Evolutionary conservation across 1,140 invertebrate species (phyloP).

Genomic region (Dryas iulia): DNA sequence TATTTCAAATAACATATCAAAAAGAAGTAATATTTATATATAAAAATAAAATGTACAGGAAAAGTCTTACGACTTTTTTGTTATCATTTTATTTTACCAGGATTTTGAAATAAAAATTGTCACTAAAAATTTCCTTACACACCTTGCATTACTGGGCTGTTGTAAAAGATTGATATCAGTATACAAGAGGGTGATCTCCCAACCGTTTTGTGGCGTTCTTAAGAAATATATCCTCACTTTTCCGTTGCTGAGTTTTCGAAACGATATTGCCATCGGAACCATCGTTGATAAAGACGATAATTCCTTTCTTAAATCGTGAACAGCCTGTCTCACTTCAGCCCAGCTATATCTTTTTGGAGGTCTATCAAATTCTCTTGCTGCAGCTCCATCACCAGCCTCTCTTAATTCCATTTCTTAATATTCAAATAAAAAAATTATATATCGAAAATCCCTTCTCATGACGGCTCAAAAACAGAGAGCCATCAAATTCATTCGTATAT

Average conservation of each 20-base stretch:
- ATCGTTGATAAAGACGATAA: conserved; percentile 88
- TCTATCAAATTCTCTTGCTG: conserved; percentile 56
- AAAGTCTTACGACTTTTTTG: too few species aligned
- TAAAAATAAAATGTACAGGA: too few species aligned
- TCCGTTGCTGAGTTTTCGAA: conserved; percentile 88
- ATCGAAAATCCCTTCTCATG: conserved; percentile 41
- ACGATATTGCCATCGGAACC: conserved; percentile 89
- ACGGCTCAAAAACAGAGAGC: conserved; percentile 43
- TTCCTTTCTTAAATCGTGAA: conserved; percentile 90
- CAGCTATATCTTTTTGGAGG: conserved; percentile 82
- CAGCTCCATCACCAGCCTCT: conserved; percentile 68
- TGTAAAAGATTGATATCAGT: conserved; percentile 85
- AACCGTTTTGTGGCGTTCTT: conserved; percentile 89
- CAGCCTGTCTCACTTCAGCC: conserved; percentile 89
- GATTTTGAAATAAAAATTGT: conserved; percentile 5
- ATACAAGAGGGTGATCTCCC: conserved; percentile 94
- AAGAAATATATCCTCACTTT: conserved; percentile 94
- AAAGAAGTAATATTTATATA: too few species aligned
- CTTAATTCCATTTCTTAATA: conserved; percentile 68
- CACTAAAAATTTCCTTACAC: neutral
- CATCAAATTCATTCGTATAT: conserved; percentile 22
- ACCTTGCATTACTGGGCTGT: conserved; percentile 61
- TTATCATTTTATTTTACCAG: neutral
- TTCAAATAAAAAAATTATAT: conserved; percentile 53
- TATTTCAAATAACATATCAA: neutral